These are phyloP conservation scores for Rhea americana DNA, from an alignment of 2,113 vertebrate genomes.

Conservation along the genomic window DNA sequence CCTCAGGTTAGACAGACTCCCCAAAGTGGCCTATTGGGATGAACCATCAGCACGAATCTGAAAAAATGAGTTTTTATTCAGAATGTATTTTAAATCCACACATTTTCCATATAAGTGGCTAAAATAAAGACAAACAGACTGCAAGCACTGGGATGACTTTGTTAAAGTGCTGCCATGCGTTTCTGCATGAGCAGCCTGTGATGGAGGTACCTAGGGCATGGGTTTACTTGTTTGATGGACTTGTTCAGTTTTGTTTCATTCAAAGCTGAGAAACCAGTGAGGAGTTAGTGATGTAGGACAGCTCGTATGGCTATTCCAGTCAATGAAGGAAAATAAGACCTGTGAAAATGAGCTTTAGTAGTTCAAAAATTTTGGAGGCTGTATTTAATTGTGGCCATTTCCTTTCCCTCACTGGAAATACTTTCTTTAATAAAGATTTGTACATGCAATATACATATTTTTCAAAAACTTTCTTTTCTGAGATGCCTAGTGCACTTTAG, in stretches of 20 bases:
- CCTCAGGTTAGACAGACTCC: neutral
- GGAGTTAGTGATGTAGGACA: neutral
- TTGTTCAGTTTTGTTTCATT: neutral
- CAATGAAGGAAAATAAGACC: neutral
- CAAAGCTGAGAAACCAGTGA: neutral
- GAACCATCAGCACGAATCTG: neutral
- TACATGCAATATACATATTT: neutral
- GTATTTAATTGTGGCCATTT: neutral
- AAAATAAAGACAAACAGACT: neutral
- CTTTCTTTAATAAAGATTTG: neutral
- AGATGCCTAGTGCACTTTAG: neutral
- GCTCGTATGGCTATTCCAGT: neutral
- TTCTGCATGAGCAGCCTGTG: neutral
- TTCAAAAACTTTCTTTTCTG: neutral
- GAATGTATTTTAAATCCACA: neutral
- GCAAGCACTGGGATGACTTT: accelerated
- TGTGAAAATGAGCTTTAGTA: neutral
- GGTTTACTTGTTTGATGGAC: neutral
- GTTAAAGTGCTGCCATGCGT: neutral
- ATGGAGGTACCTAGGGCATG: neutral
- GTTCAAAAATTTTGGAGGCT: neutral
- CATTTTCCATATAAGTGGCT: neutral
- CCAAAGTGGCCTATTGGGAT: neutral
- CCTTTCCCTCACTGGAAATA: neutral
- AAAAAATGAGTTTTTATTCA: neutral